These are phyloP conservation scores for Typhlichthys subterraneus DNA, from an alignment of 2,797 vertebrate species.

Conservation along the genomic window DNA sequence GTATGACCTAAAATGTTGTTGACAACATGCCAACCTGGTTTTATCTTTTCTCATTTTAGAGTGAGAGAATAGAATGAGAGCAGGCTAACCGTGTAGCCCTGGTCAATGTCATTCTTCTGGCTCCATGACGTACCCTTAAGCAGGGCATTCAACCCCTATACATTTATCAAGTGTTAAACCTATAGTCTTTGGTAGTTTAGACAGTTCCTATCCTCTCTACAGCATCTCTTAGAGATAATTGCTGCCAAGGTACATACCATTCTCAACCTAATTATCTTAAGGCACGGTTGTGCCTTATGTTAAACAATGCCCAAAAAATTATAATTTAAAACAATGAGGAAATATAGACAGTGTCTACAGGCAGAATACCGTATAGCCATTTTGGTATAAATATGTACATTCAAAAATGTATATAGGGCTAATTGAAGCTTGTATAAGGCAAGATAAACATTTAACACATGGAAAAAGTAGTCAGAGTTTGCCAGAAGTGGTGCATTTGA, in stretches of 20 bases:
- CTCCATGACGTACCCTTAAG: neutral
- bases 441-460: neutral
- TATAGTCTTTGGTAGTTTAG: neutral
- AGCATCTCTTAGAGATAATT: neutral
- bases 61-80: neutral
- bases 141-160: neutral
- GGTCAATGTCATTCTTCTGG: neutral
- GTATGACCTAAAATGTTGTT: too few species aligned
- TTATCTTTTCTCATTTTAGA: neutral
- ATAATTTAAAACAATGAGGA: too few species aligned
- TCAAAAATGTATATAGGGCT: too few species aligned
- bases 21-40: neutral
- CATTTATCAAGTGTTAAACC: neutral
- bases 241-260: neutral
- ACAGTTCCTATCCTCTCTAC: neutral
- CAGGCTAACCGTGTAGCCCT: neutral
- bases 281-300: too few species aligned
- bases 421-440: too few species aligned
- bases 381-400: too few species aligned
- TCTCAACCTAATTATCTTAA: too few species aligned
- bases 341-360: too few species aligned
- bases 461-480: constrained; percentile 4
- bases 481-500: constrained; percentile 27
- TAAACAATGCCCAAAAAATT: too few species aligned
- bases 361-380: too few species aligned